Base-by-base conservation (phyloP, 2,113 vertebrate species). In the Odontophorus gujanensis region DNA sequence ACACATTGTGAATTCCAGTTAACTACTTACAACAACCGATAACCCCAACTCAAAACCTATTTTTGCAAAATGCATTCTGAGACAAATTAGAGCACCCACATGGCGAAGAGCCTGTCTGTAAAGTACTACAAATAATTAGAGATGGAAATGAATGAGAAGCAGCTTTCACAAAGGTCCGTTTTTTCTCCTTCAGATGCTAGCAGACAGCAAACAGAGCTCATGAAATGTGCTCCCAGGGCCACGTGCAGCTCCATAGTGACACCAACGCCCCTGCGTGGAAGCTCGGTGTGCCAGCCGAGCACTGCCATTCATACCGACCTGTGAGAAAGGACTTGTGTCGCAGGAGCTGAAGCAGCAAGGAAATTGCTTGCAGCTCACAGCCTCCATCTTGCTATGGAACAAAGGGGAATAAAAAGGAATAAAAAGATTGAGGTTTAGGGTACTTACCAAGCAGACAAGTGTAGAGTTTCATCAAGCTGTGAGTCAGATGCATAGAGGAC, bases 391-490 rank as follows among this genome's bases (percentile, higher is more conserved):
- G 7, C 74, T 40, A 72, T 22, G 30, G 26, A 16, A 85, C 32
- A 42, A 11, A 72, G 11, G 30, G 30, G 7, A 1, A 17, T 65
- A 63, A 61, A 1, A 51, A 82, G 5, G 59, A 90, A 76, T 59
- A 17, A 53, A 85, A 77, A 10, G 2, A 68, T 42, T 26, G 81
- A 4, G 0, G 47, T 24, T 73, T 50, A 84, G 25, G 26, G 50
- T 66, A 91, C 98, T 96, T 94, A 99, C 99, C 98, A 73, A 99
- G 94, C 28, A 99, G 96, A 92, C 98, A 98, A 81, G 97, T 97
- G 59, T 98, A 99, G 18, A 99, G 97, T 53, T 97, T 98, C 98
- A 99, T 99, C 94, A 99, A 97, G 67, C 98, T 98, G 36, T 97
- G 97, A 92, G 97, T 95, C 81, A 99, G 97, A 89, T 99, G 99